Conservation (phyloP, 2,113 vertebrate genomes). For the Alces alces region DNA sequence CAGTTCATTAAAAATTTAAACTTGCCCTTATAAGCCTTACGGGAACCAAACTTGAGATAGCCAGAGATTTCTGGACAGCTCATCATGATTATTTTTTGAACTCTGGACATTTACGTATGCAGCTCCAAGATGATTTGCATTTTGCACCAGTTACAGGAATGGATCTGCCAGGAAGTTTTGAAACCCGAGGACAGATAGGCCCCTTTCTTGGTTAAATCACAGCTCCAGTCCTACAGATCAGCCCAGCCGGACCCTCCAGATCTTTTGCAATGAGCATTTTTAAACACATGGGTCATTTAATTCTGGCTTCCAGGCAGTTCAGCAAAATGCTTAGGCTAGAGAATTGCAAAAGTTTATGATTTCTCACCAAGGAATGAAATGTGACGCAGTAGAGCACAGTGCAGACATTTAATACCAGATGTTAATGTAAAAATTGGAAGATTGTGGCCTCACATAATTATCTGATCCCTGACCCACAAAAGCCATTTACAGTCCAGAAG, state of each 20-base stretch:
- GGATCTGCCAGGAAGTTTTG: slow-evolving; percentile 62
- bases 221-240: slow-evolving; percentile 43
- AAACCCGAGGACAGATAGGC: slow-evolving; percentile 31
- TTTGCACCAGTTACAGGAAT: slow-evolving; percentile 50
- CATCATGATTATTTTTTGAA: slow-evolving; percentile 40
- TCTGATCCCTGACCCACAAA: slow-evolving; percentile 14
- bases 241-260: slow-evolving; percentile 13
- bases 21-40: slow-evolving; percentile 33
- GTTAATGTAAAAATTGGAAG: slow-evolving; percentile 60
- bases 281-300: slow-evolving; percentile 55
- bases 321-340: slow-evolving; percentile 24
- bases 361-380: slow-evolving; percentile 64
- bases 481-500: neutral
- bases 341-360: slow-evolving; percentile 72
- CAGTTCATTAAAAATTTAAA: slow-evolving; percentile 41
- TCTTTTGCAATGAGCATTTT: slow-evolving; percentile 70
- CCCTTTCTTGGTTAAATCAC: slow-evolving; percentile 42
- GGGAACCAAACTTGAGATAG: neutral
- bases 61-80: slow-evolving; percentile 4
- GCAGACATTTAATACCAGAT: slow-evolving; percentile 63
- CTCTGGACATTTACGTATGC: neutral
- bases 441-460: neutral
- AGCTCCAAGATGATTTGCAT: slow-evolving; percentile 42
- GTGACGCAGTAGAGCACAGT: slow-evolving; percentile 57
- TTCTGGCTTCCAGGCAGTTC: slow-evolving; percentile 60